Evolutionary conservation across 2,888 invertebrate species (phyloP).

Genomic region (Cheilosia urbana): DNA sequence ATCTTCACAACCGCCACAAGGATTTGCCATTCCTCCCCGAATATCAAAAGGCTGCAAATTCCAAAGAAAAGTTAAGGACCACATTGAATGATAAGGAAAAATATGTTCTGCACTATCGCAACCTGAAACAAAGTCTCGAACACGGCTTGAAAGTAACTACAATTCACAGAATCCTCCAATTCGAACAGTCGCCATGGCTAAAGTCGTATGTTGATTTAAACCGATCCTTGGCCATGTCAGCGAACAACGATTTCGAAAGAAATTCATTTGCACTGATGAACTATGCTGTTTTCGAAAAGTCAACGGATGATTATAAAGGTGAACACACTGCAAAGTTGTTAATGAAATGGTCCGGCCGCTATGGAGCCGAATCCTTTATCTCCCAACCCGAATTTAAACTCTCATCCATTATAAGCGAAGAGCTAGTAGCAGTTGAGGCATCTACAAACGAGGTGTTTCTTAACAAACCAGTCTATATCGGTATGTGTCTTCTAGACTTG

Average conservation of each 20-base stretch:
- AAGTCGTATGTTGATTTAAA: constrained; percentile 70
- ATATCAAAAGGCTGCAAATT: neutral
- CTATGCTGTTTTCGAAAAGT: constrained; percentile 76
- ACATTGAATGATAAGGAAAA: constrained; percentile 77
- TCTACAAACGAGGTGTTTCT: constrained; percentile 32
- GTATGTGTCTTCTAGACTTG: constrained; percentile 67
- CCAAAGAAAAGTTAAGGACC: constrained; percentile 57
- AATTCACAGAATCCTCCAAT: constrained; percentile 78
- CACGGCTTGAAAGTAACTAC: constrained; percentile 78
- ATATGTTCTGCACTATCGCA: constrained; percentile 79
- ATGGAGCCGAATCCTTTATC: neutral
- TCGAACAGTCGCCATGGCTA: constrained; percentile 78
- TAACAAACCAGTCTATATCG: constrained; percentile 72
- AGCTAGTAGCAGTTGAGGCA: constrained; percentile 72
- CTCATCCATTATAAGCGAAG: constrained; percentile 59
- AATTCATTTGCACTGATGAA: constrained; percentile 20
- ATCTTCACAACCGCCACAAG: neutral
- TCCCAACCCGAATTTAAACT: constrained; percentile 21
- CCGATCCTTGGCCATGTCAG: constrained; percentile 7
- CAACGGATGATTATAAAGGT: constrained; percentile 71
- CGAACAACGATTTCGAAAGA: constrained; percentile 44
- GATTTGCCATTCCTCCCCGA: constrained; percentile 20
- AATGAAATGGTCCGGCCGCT: constrained; percentile 35
- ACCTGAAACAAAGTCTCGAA: constrained; percentile 77
- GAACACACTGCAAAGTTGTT: constrained; percentile 59